phyloP scores from a whole-genome alignment of 2,888 invertebrate species.

The Hypercompe scribonia region DNA sequence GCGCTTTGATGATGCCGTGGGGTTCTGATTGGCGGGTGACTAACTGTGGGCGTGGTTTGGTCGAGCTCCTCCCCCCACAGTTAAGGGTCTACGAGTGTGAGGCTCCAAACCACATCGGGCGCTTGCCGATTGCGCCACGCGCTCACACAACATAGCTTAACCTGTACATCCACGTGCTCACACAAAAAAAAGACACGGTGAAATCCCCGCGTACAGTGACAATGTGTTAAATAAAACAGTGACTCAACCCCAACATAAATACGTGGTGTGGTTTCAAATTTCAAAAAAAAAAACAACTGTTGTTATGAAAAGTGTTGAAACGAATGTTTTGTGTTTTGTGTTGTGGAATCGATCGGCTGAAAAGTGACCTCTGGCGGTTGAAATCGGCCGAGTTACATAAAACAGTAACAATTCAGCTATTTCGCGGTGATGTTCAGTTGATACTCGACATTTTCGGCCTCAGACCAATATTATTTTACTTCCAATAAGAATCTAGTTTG shows the following conservation, averaged over 20 bases:
- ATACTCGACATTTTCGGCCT: slow-evolving; percentile 38
- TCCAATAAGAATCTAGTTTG: slow-evolving; percentile 60
- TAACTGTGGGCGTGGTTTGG: slow-evolving; percentile 72
- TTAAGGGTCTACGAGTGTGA: slow-evolving; percentile 73
- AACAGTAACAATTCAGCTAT: slow-evolving; percentile 52
- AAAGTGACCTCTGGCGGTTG: slow-evolving; percentile 73
- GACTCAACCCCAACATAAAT: slow-evolving; percentile 35
- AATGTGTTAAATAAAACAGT: slow-evolving; percentile 49
- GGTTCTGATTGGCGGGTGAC: slow-evolving; percentile 64
- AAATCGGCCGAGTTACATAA: slow-evolving; percentile 54
- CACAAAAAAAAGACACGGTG: slow-evolving; percentile 43
- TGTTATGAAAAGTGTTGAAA: slow-evolving; percentile 56
- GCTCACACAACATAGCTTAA: slow-evolving; percentile 56
- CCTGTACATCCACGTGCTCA: slow-evolving; percentile 70
- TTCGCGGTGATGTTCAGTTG: slow-evolving; percentile 52
- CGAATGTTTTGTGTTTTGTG: slow-evolving; percentile 55
- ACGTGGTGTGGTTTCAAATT: slow-evolving; percentile 41
- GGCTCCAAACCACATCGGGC: slow-evolving; percentile 82
- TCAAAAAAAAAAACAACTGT: slow-evolving; percentile 50
- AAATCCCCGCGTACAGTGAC: slow-evolving; percentile 41
- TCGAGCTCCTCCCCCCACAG: slow-evolving; percentile 74
- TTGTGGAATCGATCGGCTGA: slow-evolving; percentile 67
- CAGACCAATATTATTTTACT: slow-evolving; percentile 50
- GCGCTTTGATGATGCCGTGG: slow-evolving; percentile 73
- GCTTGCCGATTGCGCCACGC: slow-evolving; percentile 83